Evolutionary conservation across 2,888 invertebrate species (phyloP).

Genomic region (Drosophila testacea): DNA sequence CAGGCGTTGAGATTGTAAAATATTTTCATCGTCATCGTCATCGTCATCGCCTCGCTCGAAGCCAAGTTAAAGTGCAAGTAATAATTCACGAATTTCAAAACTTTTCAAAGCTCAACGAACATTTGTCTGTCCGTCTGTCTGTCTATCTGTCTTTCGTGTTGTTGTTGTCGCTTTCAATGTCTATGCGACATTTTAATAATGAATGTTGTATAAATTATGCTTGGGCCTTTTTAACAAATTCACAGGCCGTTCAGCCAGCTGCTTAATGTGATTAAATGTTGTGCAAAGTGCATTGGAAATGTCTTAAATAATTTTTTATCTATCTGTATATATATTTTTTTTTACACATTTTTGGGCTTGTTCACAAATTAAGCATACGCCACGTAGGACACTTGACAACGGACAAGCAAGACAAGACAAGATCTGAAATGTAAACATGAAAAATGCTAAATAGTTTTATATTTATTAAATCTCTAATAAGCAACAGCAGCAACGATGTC

Average conservation of each 20-base stretch:
- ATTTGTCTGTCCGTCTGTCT: constrained; percentile 31
- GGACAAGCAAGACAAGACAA: constrained; percentile 22
- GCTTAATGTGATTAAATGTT: constrained; percentile 78
- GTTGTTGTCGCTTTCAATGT: constrained; percentile 66
- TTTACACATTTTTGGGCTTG: constrained; percentile 28
- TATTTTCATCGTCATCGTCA: constrained; percentile 73
- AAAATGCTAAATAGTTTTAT: constrained; percentile 36
- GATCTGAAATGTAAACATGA: constrained; percentile 37
- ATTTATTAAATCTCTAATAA: constrained; percentile 31
- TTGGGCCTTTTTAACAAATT: constrained; percentile 55
- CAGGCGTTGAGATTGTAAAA: constrained; percentile 65
- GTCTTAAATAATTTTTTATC: constrained; percentile 20
- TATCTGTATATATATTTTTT: neutral
- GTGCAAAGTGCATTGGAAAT: constrained; percentile 70
- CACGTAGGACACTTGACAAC: constrained; percentile 44
- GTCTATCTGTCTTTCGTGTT: constrained; percentile 16
- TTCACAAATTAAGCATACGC: constrained; percentile 53
- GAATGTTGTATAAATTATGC: constrained; percentile 76
- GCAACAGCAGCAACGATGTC: constrained; percentile 37
- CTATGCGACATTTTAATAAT: constrained; percentile 77
- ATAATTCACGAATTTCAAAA: constrained; percentile 79
- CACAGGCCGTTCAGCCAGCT: constrained; percentile 58
- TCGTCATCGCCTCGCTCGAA: constrained; percentile 59
- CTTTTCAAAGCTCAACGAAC: constrained; percentile 62
- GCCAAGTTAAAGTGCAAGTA: constrained; percentile 80